Evolutionary conservation across 2,888 invertebrate genomes (phyloP).

Genomic region (Sepiola atlantica): DNA sequence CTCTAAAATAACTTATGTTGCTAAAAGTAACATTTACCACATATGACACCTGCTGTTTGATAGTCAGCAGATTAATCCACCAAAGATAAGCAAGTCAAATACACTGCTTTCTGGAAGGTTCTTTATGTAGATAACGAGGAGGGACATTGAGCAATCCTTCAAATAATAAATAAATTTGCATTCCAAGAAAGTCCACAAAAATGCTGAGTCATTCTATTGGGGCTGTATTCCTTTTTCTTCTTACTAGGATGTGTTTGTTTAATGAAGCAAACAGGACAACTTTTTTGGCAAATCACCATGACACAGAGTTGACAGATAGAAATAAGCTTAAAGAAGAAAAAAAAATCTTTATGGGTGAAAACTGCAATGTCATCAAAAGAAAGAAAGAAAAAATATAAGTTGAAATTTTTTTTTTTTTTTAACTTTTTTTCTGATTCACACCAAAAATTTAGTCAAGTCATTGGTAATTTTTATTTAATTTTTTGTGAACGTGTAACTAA

Average conservation of each 20-base stretch:
- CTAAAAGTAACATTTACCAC: too few relatives aligned
- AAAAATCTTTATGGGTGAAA: background rate
- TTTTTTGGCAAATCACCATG: background rate
- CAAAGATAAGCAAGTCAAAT: background rate
- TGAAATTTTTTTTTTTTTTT: too few relatives aligned
- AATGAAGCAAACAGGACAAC: background rate
- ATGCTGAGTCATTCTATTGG: background rate
- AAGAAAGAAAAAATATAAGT: too few relatives aligned
- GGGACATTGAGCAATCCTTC: too few relatives aligned
- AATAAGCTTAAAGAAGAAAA: background rate
- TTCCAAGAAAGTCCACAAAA: background rate
- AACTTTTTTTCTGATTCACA: background rate
- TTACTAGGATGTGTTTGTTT: background rate
- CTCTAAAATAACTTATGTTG: too few relatives aligned
- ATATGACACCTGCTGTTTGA: too few relatives aligned
- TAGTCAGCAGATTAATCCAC: too few relatives aligned
- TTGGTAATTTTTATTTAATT: background rate
- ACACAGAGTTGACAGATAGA: background rate
- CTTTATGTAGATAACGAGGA: background rate
- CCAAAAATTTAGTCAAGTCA: background rate
- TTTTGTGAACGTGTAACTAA: background rate
- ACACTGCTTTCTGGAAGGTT: background rate
- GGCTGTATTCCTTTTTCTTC: background rate
- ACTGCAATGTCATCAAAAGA: background rate
- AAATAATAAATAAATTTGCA: background rate